A percentile compares a stretch with the other conserved stretches of the same genome.
These are phyloP conservation scores for Hedychridium roseum DNA, from an alignment of 2,888 invertebrate genomes.

Conservation along the genomic window DNA sequence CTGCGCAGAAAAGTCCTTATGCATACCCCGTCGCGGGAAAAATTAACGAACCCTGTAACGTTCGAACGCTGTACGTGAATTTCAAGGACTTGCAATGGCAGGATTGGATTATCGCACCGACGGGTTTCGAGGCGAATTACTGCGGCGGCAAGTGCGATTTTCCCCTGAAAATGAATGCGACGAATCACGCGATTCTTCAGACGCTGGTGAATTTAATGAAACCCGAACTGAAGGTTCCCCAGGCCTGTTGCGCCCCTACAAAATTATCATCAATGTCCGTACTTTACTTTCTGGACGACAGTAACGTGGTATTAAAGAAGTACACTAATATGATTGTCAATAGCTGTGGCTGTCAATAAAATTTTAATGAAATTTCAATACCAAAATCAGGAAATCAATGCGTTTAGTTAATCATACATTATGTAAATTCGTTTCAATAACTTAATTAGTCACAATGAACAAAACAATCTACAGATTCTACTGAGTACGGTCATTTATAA, in stretches of 20 bases:
- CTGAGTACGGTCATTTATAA: no score
- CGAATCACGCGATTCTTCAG: constrained; percentile 93
- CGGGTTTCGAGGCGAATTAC: constrained; percentile 89
- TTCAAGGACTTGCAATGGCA: constrained; percentile 88
- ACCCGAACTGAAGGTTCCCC: constrained; percentile 78
- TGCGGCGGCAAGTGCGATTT: constrained; percentile 92
- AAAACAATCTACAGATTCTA: no score
- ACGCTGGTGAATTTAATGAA: constrained; percentile 83
- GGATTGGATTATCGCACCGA: constrained; percentile 95
- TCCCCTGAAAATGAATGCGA: constrained; percentile 90
- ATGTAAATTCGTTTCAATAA: no score
- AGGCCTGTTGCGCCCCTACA: constrained; percentile 90
- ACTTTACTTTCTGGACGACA: constrained; percentile 85
- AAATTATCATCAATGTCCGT: constrained; percentile 85
- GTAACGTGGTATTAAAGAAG: constrained; percentile 87
- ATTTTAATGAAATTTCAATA: no score
- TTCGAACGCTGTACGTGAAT: constrained; percentile 86
- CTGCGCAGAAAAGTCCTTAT: constrained; percentile 55
- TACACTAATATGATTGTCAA: constrained; percentile 96
- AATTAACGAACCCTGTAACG: constrained; percentile 84
- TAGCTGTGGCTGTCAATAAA: constrained; percentile 90
- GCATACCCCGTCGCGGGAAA: constrained; percentile 17
- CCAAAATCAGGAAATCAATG: no score
- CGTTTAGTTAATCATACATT: no score
- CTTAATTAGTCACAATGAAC: no score